These are phyloP conservation scores for Otolemur garnettii DNA, from an alignment of 2,113 vertebrate species.

Conservation along the genomic window DNA sequence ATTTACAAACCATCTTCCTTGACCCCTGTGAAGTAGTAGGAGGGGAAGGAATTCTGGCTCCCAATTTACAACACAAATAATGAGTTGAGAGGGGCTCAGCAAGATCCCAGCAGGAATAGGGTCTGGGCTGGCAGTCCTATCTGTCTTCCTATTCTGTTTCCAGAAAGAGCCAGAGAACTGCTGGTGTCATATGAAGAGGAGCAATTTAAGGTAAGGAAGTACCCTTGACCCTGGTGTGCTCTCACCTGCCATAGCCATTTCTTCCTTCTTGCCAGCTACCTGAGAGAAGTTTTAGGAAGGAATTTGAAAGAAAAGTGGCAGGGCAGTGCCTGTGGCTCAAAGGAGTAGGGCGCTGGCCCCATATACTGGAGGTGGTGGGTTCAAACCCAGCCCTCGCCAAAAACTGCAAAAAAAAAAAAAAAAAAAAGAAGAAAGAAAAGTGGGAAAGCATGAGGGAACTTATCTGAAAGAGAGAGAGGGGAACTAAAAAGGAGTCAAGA, in stretches of 20 bases:
- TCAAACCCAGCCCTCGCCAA: too few relatives aligned
- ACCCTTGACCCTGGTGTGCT: not conserved
- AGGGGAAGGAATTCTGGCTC: constrained; percentile 51
- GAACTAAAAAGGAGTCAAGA: constrained; percentile 52
- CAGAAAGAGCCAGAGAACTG: constrained; percentile 91
- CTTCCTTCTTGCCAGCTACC: constrained; percentile 71
- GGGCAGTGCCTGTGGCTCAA: not conserved
- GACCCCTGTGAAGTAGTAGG: constrained; percentile 41
- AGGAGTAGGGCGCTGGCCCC: too few relatives aligned
- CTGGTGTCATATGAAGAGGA: constrained; percentile 93
- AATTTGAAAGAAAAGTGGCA: constrained; percentile 70
- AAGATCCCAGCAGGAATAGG: not conserved
- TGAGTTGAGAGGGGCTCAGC: not conserved
- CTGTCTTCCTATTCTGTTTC: constrained; percentile 74
- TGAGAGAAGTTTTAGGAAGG: constrained; percentile 68
- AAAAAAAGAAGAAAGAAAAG: constrained; percentile 71
- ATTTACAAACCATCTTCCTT: not conserved
- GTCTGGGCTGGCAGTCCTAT: not conserved
- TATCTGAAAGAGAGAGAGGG: constrained; percentile 27
- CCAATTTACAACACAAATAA: constrained; percentile 19
- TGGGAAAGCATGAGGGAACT: constrained; percentile 67
- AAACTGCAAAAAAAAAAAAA: not conserved
- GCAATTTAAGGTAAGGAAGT: constrained; percentile 90
- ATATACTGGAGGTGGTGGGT: too few relatives aligned
- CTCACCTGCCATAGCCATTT: constrained; percentile 35